Evolutionary conservation across 2,113 vertebrate species (phyloP).

Genomic region (Polypterus senegalus): DNA sequence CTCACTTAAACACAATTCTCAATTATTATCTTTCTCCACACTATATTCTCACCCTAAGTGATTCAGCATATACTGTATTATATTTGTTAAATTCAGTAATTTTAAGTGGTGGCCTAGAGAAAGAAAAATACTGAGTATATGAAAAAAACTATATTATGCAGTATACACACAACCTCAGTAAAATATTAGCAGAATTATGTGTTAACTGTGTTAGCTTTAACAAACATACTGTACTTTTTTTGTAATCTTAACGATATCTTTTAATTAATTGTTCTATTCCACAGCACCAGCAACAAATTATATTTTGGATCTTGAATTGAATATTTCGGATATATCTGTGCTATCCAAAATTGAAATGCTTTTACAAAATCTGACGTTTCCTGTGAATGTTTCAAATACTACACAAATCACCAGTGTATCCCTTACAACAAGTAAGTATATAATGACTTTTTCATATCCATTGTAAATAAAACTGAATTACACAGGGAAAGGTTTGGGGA

Average conservation of each 20-base stretch:
- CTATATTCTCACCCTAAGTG: too few species aligned
- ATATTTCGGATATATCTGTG: slow-evolving; percentile 4
- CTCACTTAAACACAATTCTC: too few species aligned
- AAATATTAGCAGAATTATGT: too few species aligned
- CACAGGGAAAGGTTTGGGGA: too few species aligned
- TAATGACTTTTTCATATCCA: background rate
- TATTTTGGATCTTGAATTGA: slow-evolving; percentile 22
- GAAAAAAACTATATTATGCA: too few species aligned
- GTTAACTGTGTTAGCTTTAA: background rate
- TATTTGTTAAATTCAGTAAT: too few species aligned
- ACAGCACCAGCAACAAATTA: slow-evolving; percentile 17
- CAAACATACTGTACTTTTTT: background rate
- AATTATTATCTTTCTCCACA: too few species aligned
- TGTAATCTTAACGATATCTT: background rate
- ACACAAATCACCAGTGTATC: slow-evolving; percentile 12
- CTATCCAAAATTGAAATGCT: slow-evolving; percentile 9
- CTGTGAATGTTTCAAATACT: background rate
- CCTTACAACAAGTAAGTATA: slow-evolving; percentile 20
- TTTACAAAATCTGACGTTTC: slow-evolving; percentile 7
- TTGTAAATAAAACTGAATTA: too few species aligned
- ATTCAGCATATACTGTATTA: too few species aligned
- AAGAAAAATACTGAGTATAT: too few species aligned
- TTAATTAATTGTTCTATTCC: slow-evolving; percentile 4
- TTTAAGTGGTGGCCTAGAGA: too few species aligned
- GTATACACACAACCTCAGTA: too few species aligned